Evolutionary conservation across 2,888 invertebrate species (phyloP).

Genomic region (Lydus trimaculatus): DNA sequence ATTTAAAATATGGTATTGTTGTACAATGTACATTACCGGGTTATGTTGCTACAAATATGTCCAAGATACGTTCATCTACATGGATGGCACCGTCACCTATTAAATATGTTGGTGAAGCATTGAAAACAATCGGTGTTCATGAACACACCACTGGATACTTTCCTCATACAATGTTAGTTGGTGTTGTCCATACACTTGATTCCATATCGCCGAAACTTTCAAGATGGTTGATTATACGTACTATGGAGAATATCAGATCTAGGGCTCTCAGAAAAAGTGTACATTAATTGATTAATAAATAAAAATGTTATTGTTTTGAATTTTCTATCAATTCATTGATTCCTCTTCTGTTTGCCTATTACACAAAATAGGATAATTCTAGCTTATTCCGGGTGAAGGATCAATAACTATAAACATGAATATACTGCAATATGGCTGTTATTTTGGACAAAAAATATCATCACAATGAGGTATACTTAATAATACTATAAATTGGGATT

Average conservation of each 20-base stretch:
- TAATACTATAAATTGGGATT: slow-evolving; percentile 54
- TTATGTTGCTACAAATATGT: slow-evolving; percentile 92
- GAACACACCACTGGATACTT: slow-evolving; percentile 78
- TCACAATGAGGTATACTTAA: slow-evolving; percentile 55
- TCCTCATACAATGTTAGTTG: slow-evolving; percentile 71
- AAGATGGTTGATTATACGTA: slow-evolving; percentile 69
- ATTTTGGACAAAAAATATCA: slow-evolving; percentile 54
- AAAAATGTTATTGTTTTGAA: slow-evolving; percentile 8
- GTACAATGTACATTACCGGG: slow-evolving; percentile 87
- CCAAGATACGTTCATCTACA: slow-evolving; percentile 76
- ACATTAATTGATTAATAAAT: slow-evolving; percentile 10
- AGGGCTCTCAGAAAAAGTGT: slow-evolving; percentile 61
- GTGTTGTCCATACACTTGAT: slow-evolving; percentile 61
- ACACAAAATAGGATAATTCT: neutral
- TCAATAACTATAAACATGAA: neutral
- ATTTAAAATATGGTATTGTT: slow-evolving; percentile 73
- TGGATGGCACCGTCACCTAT: slow-evolving; percentile 80
- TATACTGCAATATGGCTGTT: slow-evolving; percentile 23
- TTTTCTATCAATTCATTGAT: neutral
- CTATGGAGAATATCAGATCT: slow-evolving; percentile 71
- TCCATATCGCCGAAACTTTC: slow-evolving; percentile 64
- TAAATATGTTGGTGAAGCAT: slow-evolving; percentile 74
- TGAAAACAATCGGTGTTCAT: slow-evolving; percentile 75
- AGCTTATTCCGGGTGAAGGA: neutral
- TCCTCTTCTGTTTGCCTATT: neutral